Base-by-base conservation (phyloP, 2,797 vertebrate genomes). In the Myripristis murdjan region DNA sequence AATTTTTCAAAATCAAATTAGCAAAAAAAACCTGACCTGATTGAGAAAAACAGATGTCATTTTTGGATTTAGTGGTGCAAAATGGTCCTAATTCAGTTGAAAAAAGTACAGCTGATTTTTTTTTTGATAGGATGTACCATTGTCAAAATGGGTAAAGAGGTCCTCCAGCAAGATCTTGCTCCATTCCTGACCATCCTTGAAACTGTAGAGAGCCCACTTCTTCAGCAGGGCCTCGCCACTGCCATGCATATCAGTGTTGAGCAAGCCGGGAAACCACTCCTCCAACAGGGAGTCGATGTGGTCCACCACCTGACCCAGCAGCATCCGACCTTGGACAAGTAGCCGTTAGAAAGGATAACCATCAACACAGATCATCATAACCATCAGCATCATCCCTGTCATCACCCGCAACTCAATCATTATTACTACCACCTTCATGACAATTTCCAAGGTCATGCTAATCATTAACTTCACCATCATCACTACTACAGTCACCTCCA, bases 251-350 rank as follows among this genome's bases (percentile, higher is more conserved):
- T 99, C 97, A 0, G 96, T 97, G 90, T 95, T 95, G 57, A 99
- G 88, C 49, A 99, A 92, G 24, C 96, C 96, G 0, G 97, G 96
- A 85, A 98, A 99, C 98, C 98, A 99, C 61, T 99, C 98, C 89
- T 99, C 98, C 93, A 99, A 94, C 54, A 99, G 91, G 43, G 97
- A 98, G 93, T 99, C 98, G 18, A 97, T 94, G 80, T 99, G 98
- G 88, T 99, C 98, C 87, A 99, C 97, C 79, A 98, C 96, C 88
- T 98, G 97, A 3, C 98, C 98, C 91, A 99, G 87, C 65, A 99
- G 89, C 71, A 97, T 91, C 72, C 94, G 96, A 33, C 98, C 98
- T 99, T 80, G 2, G 2, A 26, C 11, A 9, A 3, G 10, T 37
- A 11, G 35, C 35, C 37, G 10, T 31, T 31, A 6, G 28, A 31